These are phyloP conservation scores for Phenganax stokvisi DNA, from an alignment of 92 coral and sea anemone genomes.

Conservation along the genomic window DNA sequence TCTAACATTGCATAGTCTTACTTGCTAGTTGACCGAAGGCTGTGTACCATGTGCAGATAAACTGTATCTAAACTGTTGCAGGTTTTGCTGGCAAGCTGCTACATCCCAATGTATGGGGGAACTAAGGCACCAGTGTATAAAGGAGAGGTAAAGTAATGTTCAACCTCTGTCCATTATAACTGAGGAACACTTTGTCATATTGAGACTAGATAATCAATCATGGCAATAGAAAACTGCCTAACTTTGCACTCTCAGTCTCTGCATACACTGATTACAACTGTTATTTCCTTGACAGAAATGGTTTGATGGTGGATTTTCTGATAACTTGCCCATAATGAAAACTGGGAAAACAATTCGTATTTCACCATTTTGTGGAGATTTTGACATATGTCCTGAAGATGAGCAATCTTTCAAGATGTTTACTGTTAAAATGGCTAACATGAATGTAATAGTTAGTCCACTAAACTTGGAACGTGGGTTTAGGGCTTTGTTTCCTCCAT, in stretches of 20 bases:
- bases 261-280: neutral
- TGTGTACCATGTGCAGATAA: neutral
- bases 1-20: no score
- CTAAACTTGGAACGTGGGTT: slow-evolving; percentile 68
- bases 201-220: no score
- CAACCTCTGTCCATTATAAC: no score
- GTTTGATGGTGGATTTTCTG: slow-evolving; percentile 96
- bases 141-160: slow-evolving; percentile 62
- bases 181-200: no score
- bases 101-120: slow-evolving; percentile 92
- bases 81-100: slow-evolving; percentile 95
- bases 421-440: slow-evolving; percentile 58
- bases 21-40: no score
- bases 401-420: slow-evolving; percentile 44
- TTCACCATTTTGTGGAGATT: slow-evolving; percentile 88
- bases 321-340: slow-evolving; percentile 70
- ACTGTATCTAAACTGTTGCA: slow-evolving; percentile 10
- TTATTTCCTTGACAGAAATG: slow-evolving; percentile 56
- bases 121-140: slow-evolving; percentile 66
- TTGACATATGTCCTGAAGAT: slow-evolving; percentile 85
- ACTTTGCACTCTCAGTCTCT: neutral
- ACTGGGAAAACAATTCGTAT: slow-evolving; percentile 72
- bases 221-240: neutral
- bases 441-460: slow-evolving; percentile 69
- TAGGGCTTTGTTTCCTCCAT: slow-evolving; percentile 76